A percentile compares a stretch with the other conserved stretches of the same genome.
Conservation (phyloP, 2,113 vertebrate genomes). For the Sinocyclocheilus anophthalmus region DNA sequence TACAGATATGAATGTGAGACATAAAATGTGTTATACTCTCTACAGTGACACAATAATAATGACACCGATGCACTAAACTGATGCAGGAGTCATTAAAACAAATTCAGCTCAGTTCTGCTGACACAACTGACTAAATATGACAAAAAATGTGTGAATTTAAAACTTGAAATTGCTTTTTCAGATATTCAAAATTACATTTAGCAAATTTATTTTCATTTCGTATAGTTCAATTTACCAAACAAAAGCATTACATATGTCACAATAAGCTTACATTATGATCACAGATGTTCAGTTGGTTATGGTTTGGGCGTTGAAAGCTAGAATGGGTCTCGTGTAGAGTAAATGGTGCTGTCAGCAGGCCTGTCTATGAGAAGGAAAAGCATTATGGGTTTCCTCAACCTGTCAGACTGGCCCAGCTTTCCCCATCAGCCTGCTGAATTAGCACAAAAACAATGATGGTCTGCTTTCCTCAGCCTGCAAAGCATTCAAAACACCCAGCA, state of each 20-base stretch:
- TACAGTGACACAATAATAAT: slow-evolving; percentile 5
- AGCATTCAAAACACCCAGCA: slow-evolving; percentile 24
- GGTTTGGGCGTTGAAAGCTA: slow-evolving; percentile 26
- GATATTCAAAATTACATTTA: neutral
- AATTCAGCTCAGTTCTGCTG: neutral
- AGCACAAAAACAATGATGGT: slow-evolving; percentile 59
- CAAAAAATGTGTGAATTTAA: neutral
- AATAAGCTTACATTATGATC: neutral
- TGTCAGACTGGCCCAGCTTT: slow-evolving; percentile 51
- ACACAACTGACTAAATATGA: neutral
- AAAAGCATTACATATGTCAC: neutral
- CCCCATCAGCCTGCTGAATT: slow-evolving; percentile 60
- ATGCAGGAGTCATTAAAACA: neutral
- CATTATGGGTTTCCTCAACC: slow-evolving; percentile 55
- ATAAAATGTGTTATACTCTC: slow-evolving; percentile 33
- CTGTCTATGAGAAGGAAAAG: slow-evolving; percentile 58
- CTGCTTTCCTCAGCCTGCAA: slow-evolving; percentile 54
- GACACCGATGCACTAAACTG: slow-evolving; percentile 23
- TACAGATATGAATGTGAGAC: slow-evolving; percentile 17
- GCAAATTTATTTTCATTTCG: neutral
- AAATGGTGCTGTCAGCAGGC: slow-evolving; percentile 62
- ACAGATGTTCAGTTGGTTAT: slow-evolving; percentile 29
- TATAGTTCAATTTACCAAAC: neutral
- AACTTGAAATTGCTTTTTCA: neutral
- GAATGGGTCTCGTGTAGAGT: slow-evolving; percentile 47